These are phyloP conservation scores for Haliclystus octoradiatus DNA, from an alignment of 30 jellyfish, hydroid and myxozoan species.

Conservation along the genomic window DNA sequence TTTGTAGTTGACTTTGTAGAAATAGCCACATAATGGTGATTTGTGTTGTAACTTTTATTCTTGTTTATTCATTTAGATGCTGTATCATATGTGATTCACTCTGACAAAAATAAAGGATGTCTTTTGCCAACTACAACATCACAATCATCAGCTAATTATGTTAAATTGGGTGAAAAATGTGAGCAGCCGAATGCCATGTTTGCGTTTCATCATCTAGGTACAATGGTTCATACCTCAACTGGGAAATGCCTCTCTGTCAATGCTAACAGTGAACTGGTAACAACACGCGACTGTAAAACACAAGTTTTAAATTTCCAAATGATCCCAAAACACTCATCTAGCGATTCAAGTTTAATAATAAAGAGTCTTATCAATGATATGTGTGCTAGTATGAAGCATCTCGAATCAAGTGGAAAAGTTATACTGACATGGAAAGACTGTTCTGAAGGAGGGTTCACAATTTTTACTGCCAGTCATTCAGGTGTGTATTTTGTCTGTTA, in stretches of 20 bases:
- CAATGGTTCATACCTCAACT: slow-evolving; percentile 40
- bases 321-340: slow-evolving; percentile 26
- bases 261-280: slow-evolving; percentile 16
- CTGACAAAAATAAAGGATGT: no score
- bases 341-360: slow-evolving; percentile 30
- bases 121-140: no score
- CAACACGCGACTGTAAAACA: slow-evolving; percentile 9
- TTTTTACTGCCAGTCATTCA: slow-evolving; percentile 16
- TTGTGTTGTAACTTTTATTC: no score
- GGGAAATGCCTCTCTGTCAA: slow-evolving; percentile 35
- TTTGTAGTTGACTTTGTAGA: no score
- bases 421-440: slow-evolving; percentile 47
- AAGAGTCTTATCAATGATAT: slow-evolving; percentile 41
- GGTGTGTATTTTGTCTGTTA: slow-evolving; percentile 41
- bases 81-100: slow-evolving; percentile 38
- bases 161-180: no score
- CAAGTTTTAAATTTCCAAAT: slow-evolving; percentile 19
- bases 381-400: slow-evolving; percentile 49
- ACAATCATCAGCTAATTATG: no score
- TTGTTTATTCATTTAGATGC: slow-evolving; percentile 24
- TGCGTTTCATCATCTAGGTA: slow-evolving; percentile 8
- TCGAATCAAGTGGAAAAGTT: slow-evolving; percentile 8
- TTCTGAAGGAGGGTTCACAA: slow-evolving; percentile 42
- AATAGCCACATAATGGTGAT: no score
- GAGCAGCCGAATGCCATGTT: slow-evolving; percentile 17